Evolutionary conservation across 2,113 vertebrate genomes (phyloP), one percentile per base, ranked within the genome.

Genomic region (Caracal caracal): DNA sequence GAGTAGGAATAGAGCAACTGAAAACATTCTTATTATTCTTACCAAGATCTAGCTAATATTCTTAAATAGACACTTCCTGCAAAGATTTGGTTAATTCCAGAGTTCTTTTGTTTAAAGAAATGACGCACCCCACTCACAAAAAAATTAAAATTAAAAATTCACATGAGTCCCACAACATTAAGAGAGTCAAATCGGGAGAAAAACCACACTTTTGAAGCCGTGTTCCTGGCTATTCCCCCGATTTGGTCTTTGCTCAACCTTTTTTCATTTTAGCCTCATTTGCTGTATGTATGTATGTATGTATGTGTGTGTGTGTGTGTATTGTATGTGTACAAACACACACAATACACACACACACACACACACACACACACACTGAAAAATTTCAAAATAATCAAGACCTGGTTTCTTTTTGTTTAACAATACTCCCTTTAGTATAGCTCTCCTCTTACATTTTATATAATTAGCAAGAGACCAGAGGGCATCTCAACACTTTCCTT

Each of bases 371-470:
- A 43, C 43, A 43, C 43, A 37, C 30, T 73, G 53, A 84, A 61
- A 91, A 5, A 6, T 95, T 97, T 91, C 66, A 88, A 71, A 95
- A 71, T 71, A 78, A 26, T 33, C 7, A 78, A 56, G 35, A 28
- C 16, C 65, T 94, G 13, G 7, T 82, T 63, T 66, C 68, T 95
- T 75, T 94, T 75, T 82, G 33, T 95, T 93, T 88, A 97, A 73
- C 6, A 20, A 4, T 71, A 26, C 28, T 94, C 85, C 26, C 43
- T 79, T 92, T 79, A 79, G 49, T 61, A 35, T 86, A 12, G 78
- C 28, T 68, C 6, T 43, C 5, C 56, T 70, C 35, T 90, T 40
- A 13, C 2, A 87, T 87, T 83, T 93, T 76, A 89, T 68, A 3
- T 53, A 90, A 81, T 86, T 59, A 80, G 19, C 33, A 75, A 68